phyloP scores from a whole-genome alignment of 2,797 vertebrate species.

The Xyrichtys novacula region DNA sequence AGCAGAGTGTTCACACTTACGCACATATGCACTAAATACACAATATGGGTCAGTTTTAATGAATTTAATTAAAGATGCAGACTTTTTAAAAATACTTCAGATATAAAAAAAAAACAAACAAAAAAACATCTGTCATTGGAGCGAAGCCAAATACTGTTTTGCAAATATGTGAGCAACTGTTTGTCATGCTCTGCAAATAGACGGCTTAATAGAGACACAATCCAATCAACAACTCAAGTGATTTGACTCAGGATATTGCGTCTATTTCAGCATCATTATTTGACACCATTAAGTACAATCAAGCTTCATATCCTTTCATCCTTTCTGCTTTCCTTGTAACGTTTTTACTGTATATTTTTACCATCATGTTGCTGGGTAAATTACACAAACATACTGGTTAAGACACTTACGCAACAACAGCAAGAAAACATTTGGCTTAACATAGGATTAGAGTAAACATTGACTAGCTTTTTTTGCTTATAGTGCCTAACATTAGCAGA shows the following conservation, averaged over 20 bases:
- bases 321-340: too few relatives aligned
- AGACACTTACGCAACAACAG: too few relatives aligned
- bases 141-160: conserved; percentile 39
- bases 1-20: not conserved
- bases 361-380: too few relatives aligned
- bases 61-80: conserved; percentile 18
- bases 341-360: too few relatives aligned
- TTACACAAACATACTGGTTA: too few relatives aligned
- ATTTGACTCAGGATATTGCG: conserved; percentile 7
- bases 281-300: too few relatives aligned
- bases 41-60: conserved; percentile 15
- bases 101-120: too few relatives aligned
- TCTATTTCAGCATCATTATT: not conserved
- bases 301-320: not conserved
- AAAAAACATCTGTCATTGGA: conserved; percentile 35
- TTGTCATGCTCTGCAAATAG: conserved; percentile 31
- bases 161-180: conserved; percentile 41
- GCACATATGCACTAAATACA: not conserved
- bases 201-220: conserved; percentile 13
- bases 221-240: conserved; percentile 32
- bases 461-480: too few relatives aligned
- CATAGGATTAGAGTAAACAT: too few relatives aligned
- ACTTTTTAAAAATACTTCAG: conserved; percentile 17
- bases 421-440: too few relatives aligned
- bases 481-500: too few relatives aligned